These are phyloP conservation scores for Caloenas nicobarica DNA, from an alignment of 2,113 vertebrate species.

Conservation along the genomic window DNA sequence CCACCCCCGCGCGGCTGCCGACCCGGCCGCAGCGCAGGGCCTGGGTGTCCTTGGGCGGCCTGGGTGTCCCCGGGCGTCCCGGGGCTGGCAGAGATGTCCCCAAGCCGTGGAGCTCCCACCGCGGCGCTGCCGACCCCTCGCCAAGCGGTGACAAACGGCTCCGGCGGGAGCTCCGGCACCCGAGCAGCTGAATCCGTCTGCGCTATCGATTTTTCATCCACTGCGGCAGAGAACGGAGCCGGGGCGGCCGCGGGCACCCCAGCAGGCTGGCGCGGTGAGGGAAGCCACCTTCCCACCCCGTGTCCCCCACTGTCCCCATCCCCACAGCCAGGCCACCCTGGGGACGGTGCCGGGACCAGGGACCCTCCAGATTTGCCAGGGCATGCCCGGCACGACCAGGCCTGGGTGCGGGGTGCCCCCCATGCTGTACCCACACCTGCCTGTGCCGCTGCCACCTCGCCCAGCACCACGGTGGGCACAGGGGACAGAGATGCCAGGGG, in stretches of 20 bases:
- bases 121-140: not conserved
- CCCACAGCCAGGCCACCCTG: not conserved
- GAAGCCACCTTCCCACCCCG: rapidly evolving
- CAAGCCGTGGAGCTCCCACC: rapidly evolving
- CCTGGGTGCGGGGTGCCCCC: no score
- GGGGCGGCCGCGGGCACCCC: not conserved
- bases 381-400: rapidly evolving
- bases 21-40: rapidly evolving
- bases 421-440: not conserved
- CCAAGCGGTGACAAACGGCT: not conserved
- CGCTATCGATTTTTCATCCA: conserved; percentile 76
- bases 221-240: conserved; percentile 49
- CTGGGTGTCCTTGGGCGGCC: not conserved
- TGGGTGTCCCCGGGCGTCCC: not conserved
- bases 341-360: rapidly evolving
- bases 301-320: rapidly evolving
- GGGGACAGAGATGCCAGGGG: rapidly evolving
- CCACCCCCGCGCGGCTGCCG: rapidly evolving
- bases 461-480: rapidly evolving
- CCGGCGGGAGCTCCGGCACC: conserved; percentile 1
- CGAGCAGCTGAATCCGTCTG: conserved; percentile 44
- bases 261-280: rapidly evolving
- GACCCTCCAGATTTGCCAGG: rapidly evolving
- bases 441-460: rapidly evolving
- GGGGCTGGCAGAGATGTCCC: rapidly evolving